Base-by-base conservation (phyloP, 2,113 vertebrate genomes). In the Plestiodon gilberti region DNA sequence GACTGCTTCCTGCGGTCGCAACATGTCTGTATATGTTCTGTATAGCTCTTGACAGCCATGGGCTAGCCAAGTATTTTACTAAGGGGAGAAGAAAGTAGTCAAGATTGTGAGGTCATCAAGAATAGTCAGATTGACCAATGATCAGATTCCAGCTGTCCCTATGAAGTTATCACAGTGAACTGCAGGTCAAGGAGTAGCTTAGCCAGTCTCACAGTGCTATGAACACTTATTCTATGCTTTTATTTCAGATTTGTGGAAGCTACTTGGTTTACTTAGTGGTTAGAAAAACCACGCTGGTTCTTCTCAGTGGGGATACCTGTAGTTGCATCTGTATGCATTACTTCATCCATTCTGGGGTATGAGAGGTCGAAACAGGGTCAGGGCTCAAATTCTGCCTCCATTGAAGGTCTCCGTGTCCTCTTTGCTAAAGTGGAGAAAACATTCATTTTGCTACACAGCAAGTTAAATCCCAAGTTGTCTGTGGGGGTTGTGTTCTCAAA, bases 401-500 rank as follows among this genome's bases (percentile, higher is more conserved):
- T 33, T 70, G 33, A 67, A 67, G n/a, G 43, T 48, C 8, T 48
- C 43, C 28, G 3, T 61, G 1, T 8, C 64, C 55, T 70, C 25
- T 84, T 90, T 33, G 61, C 30, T 79, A n/a, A 52, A 52, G 6
- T 40, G 75, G 79, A 40, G 13, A 81, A 0, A 89, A 76, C 23
- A 28, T 83, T 74, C 1, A 23, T 86, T 85, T 52, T 48, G 69
- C 0, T 67, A 0, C 35, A 20, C 17, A 57, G 14, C 17, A 73
- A 10, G 17, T 86, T 67, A 6, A 48, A 30, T 0, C 64, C 67
- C 88, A 69, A 52, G 4, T 40, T 52, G 6, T 81, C 81, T 28
- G 74, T 15, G 59, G 69, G 43, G 69, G 43, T 81, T 70, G 80
- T 8, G 55, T 90, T 15, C n/a, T 76, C 55, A 91, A 89, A 67